A percentile compares a stretch with the other conserved stretches of the same genome.
phyloP scores from a whole-genome alignment of 2,888 invertebrate genomes.

The Trichopria drosophilae region DNA sequence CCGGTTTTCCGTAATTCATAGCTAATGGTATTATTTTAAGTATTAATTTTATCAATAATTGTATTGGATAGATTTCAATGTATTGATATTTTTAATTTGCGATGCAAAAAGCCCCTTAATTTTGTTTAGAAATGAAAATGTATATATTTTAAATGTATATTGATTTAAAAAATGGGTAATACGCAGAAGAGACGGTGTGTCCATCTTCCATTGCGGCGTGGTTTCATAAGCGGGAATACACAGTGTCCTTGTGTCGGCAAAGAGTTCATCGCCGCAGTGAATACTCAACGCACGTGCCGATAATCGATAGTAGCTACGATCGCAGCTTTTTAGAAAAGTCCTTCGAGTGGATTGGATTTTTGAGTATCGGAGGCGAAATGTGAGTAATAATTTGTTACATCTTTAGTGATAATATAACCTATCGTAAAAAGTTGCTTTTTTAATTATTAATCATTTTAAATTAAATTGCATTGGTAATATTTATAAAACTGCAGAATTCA shows the following conservation, averaged over 20 bases:
- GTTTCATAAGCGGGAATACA: constrained; percentile 59
- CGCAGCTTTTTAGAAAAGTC: constrained; percentile 56
- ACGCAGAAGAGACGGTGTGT: constrained; percentile 58
- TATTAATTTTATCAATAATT: not conserved
- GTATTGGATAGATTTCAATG: not conserved
- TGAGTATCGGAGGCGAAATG: constrained; percentile 58
- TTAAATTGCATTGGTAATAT: too few relatives aligned
- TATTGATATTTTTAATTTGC: not conserved
- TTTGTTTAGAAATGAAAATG: constrained; percentile 8
- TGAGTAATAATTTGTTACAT: constrained; percentile 42
- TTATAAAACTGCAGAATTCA: too few relatives aligned
- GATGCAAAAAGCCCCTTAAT: not conserved
- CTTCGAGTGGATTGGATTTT: constrained; percentile 64
- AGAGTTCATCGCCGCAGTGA: constrained; percentile 49
- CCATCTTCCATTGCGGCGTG: constrained; percentile 67
- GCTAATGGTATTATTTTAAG: too few relatives aligned
- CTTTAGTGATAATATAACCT: too few relatives aligned
- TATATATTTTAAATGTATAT: not conserved
- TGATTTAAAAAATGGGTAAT: too few relatives aligned
- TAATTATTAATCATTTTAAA: too few relatives aligned
- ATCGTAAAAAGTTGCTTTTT: too few relatives aligned
- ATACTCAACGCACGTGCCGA: constrained; percentile 58
- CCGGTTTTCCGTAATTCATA: too few relatives aligned
- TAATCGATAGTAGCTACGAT: constrained; percentile 42
- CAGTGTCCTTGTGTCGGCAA: constrained; percentile 58